Evolutionary conservation across 2,797 vertebrate species (phyloP).

Genomic region (Xenops minutus): DNA sequence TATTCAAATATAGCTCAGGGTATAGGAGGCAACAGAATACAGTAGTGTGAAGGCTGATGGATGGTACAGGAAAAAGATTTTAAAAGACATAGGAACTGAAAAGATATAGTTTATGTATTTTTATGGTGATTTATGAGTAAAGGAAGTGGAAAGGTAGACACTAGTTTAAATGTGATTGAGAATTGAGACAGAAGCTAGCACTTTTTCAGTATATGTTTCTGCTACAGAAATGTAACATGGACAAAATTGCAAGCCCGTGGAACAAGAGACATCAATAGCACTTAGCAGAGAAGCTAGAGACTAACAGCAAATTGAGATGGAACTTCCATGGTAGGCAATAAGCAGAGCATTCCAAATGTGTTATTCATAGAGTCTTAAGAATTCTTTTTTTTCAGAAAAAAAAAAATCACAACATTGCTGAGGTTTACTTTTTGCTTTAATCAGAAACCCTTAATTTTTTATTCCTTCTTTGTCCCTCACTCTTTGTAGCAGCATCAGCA

Average conservation of each 20-base stretch:
- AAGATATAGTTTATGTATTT: background rate
- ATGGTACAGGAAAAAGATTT: background rate
- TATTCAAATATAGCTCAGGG: background rate
- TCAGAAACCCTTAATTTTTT: background rate
- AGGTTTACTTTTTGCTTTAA: background rate
- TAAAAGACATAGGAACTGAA: background rate
- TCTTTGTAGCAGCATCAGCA: background rate
- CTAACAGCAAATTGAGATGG: background rate
- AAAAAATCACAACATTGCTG: background rate
- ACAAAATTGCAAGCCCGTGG: background rate
- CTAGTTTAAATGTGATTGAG: background rate
- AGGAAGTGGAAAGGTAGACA: background rate
- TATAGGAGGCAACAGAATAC: background rate
- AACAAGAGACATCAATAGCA: background rate
- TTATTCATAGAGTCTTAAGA: background rate
- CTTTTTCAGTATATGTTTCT: background rate
- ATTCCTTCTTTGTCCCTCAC: background rate
- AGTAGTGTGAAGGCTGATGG: background rate
- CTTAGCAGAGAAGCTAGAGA: background rate
- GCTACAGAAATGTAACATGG: background rate
- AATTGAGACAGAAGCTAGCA: background rate
- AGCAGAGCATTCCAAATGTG: background rate
- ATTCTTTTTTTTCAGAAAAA: background rate
- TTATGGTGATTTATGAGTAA: background rate
- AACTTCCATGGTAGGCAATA: background rate